phyloP scores from a whole-genome alignment of 35 echinoderm and acorn worm genomes.

The Lytechinus variegatus region DNA sequence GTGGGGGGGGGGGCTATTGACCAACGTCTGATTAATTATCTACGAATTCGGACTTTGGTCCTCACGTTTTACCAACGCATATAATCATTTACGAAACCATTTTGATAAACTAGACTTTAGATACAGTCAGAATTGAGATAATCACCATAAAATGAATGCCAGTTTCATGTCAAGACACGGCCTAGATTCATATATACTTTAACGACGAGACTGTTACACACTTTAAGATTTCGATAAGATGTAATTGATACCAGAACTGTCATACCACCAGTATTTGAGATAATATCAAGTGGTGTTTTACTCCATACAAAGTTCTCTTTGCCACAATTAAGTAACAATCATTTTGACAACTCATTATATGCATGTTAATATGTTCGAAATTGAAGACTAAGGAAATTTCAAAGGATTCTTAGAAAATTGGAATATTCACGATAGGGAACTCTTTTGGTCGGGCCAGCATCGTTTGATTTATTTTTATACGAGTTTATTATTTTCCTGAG shows the following conservation, averaged over 20 bases:
- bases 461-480: neutral
- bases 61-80: neutral
- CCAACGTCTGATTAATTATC: neutral
- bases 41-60: neutral
- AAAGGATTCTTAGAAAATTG: neutral
- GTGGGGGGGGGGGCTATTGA: neutral
- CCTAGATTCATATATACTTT: neutral
- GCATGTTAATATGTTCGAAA: neutral
- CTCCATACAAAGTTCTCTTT: neutral
- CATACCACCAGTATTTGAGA: neutral
- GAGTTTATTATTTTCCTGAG: neutral
- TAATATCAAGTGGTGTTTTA: neutral
- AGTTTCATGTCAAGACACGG: neutral
- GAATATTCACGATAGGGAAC: neutral
- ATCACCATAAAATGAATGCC: neutral
- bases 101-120: neutral
- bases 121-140: neutral
- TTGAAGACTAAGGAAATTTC: neutral
- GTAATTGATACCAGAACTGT: neutral
- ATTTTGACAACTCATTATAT: neutral
- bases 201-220: neutral
- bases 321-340: neutral
- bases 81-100: conserved; percentile 6
- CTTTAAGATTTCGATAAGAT: neutral
- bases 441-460: neutral